Evolutionary conservation across 53 echinoderm and acorn worm genomes (phyloP).

Genomic region (Zoroaster sp.): DNA sequence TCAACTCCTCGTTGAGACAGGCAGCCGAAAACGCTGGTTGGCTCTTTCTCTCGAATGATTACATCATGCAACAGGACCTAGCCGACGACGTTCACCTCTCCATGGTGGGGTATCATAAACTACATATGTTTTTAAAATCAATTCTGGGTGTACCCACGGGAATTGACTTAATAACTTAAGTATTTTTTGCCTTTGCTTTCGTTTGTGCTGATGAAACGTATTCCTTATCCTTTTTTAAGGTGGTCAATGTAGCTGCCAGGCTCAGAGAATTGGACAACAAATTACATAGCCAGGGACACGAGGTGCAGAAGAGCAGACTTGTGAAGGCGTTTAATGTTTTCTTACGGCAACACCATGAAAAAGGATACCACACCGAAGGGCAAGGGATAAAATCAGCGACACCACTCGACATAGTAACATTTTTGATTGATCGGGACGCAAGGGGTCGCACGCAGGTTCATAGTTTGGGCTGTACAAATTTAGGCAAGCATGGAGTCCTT

Average conservation of each 20-base stretch:
- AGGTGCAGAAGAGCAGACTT: neutral
- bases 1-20: neutral
- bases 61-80: neutral
- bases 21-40: neutral
- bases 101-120: neutral
- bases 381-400: neutral
- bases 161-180: neutral
- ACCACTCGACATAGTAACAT: neutral
- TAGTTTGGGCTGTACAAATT: neutral
- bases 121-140: neutral
- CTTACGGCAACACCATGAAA: neutral
- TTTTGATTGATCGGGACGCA: neutral
- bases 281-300: neutral
- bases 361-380: neutral
- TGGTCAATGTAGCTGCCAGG: neutral
- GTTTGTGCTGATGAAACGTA: too few species aligned
- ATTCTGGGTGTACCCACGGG: neutral
- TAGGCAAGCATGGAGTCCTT: conserved; percentile 6
- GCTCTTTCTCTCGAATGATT: conserved; percentile 3
- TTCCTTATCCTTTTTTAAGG: neutral
- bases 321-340: neutral
- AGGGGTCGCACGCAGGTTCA: conserved; percentile 10
- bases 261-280: neutral
- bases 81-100: neutral
- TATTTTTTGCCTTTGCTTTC: neutral